A percentile compares a stretch with the other conserved stretches of the same genome.
Evolutionary conservation across 1,140 invertebrate species (phyloP).

Genomic region (Plutomurus gul): DNA sequence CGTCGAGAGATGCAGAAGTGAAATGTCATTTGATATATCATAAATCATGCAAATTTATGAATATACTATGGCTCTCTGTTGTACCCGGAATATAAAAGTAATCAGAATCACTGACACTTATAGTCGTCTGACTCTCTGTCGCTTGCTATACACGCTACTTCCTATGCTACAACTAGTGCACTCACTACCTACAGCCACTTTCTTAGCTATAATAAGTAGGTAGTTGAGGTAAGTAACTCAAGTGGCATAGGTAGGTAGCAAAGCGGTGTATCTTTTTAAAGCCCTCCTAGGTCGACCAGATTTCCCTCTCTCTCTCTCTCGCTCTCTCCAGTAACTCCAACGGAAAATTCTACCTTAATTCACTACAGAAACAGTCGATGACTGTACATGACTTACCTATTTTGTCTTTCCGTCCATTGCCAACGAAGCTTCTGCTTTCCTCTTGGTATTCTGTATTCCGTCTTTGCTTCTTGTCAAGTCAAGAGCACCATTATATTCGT

Average conservation of each 20-base stretch:
- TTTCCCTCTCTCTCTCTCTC: constrained; percentile 24
- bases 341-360: too few species aligned
- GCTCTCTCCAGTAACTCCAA: too few species aligned
- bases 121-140: not conserved
- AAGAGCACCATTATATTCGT: too few species aligned
- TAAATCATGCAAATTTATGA: constrained; percentile 55
- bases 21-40: constrained; percentile 52
- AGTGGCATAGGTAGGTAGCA: not conserved
- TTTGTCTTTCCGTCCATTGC: too few species aligned
- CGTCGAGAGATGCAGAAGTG: constrained; percentile 43
- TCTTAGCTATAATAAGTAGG: not conserved
- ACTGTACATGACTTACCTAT: too few species aligned
- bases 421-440: too few species aligned
- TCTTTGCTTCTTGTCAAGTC: too few species aligned
- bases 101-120: constrained; percentile 31
- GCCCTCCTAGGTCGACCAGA: constrained; percentile 34
- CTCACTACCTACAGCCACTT: too few species aligned
- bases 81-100: constrained; percentile 43
- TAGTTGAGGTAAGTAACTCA: not conserved
- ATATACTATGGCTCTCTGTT: constrained; percentile 27
- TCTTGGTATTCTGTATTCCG: too few species aligned
- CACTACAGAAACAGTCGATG: too few species aligned
- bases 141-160: not conserved
- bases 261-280: constrained; percentile 35
- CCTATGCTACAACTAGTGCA: not conserved